Evolutionary conservation across 2,113 vertebrate genomes (phyloP), one percentile per base, ranked within the genome.

Genomic region (Peromyscus polionotus): DNA sequence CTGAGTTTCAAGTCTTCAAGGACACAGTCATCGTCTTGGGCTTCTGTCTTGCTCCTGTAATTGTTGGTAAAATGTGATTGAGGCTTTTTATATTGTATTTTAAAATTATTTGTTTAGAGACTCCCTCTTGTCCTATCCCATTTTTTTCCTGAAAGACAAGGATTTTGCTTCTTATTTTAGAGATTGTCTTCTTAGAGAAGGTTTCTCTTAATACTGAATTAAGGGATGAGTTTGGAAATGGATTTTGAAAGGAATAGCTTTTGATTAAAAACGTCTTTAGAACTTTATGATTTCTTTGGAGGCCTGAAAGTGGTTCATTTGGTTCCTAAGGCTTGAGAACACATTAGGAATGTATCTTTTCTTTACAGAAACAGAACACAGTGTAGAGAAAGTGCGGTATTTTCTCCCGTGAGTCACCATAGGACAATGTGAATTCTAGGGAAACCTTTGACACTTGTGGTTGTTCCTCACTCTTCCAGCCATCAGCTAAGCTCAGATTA

Each of bases 231-330:
- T 77, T 77, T 92, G 76, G 45, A 94, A 86, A 26, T 51, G 2
- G 61, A 8, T n/a, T 88, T 95, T 75, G 42, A 90, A 77, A 92
- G n/a, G 31, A 86, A 45, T 48, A 86, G 19, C 5, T 94, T 91
- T 92, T 90, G 54, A 80, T 80, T 94, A 65, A 87, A 85, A 88
- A 70, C 8, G 3, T 61, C 24, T 70, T 57, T 88, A 76, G 75
- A 48, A 36, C 10, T 17, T 6, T 51, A 17, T 54, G 42, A 28
- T 67, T 91, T 24, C 73, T 83, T 76, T 22, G 31, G 68, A 84
- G 75, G 57, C 68, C 17, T 59, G 39, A 85, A 42, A 33, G 36
- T 84, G 48, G 28, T 54, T 57, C 67, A 76, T 72, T 91, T 48
- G 31, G 28, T 87, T 72, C 16, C 8, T 83, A 42, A 59, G 42